Evolutionary conservation across 2,888 invertebrate species (phyloP).

Genomic region (Agrochola lota): DNA sequence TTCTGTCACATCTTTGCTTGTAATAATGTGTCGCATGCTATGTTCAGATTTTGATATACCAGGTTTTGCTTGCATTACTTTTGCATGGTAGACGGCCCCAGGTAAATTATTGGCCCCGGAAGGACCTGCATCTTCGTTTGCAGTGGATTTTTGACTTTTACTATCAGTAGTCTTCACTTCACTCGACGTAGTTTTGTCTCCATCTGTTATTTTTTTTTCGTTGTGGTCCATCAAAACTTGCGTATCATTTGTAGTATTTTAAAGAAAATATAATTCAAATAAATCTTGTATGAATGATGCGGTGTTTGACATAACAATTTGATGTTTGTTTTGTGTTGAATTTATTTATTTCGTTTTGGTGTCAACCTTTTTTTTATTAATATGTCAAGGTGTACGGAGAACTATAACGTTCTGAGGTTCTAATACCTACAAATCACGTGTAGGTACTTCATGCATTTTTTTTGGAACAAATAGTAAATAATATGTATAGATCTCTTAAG

Average conservation of each 20-base stretch:
- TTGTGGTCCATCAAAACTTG: constrained; percentile 83
- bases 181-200: constrained; percentile 70
- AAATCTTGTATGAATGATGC: constrained; percentile 66
- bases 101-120: constrained; percentile 78
- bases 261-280: constrained; percentile 71
- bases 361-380: constrained; percentile 13
- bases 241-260: constrained; percentile 78
- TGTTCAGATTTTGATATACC: constrained; percentile 87
- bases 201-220: constrained; percentile 72
- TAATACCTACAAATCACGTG: neutral
- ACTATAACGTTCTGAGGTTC: constrained; percentile 11
- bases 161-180: constrained; percentile 63
- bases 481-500: no score
- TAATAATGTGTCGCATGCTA: constrained; percentile 82
- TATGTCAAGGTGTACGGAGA: constrained; percentile 9
- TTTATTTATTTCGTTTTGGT: constrained; percentile 41
- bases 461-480: neutral
- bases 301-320: constrained; percentile 67
- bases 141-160: constrained; percentile 50
- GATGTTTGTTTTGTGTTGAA: constrained; percentile 60
- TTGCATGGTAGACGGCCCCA: constrained; percentile 76
- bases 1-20: constrained; percentile 81
- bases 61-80: constrained; percentile 69
- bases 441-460: neutral
- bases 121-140: constrained; percentile 82